Evolutionary conservation across 2,113 vertebrate genomes (phyloP).

Genomic region (Labrus mixtus): DNA sequence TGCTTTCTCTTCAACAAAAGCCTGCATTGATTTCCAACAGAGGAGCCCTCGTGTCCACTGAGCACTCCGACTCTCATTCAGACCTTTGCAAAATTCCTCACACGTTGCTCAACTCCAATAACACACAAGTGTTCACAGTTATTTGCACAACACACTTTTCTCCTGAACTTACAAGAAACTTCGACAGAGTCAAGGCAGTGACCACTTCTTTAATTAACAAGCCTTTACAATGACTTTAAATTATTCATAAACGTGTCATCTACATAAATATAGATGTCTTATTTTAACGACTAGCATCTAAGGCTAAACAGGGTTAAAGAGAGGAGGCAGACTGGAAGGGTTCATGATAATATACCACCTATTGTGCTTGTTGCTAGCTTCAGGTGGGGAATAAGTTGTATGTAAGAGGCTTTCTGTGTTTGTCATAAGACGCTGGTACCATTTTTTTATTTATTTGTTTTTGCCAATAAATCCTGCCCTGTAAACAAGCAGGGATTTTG

Average conservation of each 20-base stretch:
- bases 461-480: conserved; percentile 31
- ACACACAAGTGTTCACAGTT: background rate
- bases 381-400: conserved; percentile 24
- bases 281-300: background rate
- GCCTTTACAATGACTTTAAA: conserved; percentile 24
- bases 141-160: background rate
- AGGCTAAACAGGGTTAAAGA: conserved; percentile 40
- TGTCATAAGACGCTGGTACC: conserved; percentile 22
- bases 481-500: conserved; percentile 54
- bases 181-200: background rate
- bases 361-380: conserved; percentile 25
- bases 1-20: conserved; percentile 70
- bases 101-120: conserved; percentile 16
- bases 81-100: conserved; percentile 62
- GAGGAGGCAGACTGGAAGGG: conserved; percentile 26
- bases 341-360: conserved; percentile 41
- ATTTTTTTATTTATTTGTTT: conserved; percentile 2
- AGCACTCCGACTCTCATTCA: conserved; percentile 67
- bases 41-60: conserved; percentile 61
- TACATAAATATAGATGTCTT: conserved; percentile 22
- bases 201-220: conserved; percentile 18
- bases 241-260: conserved; percentile 43
- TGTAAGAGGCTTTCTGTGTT: conserved; percentile 49
- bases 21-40: conserved; percentile 81
- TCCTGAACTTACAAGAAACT: conserved; percentile 3